Conservation (phyloP, 2,888 invertebrate genomes). For the Drosophila monieri region DNA sequence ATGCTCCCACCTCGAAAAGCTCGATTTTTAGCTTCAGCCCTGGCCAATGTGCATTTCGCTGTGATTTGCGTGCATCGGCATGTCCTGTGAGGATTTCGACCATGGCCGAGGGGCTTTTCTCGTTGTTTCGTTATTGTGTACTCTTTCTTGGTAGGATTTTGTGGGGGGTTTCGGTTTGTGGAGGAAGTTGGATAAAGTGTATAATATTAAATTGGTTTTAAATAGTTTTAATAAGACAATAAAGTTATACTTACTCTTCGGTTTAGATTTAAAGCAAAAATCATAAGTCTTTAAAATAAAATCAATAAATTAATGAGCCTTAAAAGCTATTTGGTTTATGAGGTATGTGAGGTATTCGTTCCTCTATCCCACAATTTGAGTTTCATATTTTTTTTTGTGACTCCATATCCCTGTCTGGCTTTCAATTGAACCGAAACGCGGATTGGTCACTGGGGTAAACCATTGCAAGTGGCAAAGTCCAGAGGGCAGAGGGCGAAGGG, state of each 20-base stretch:
- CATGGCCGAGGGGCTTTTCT: conserved; percentile 23
- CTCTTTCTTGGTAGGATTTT: background rate
- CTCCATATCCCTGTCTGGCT: conserved; percentile 35
- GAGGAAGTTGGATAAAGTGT: background rate
- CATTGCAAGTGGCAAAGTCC: conserved; percentile 8
- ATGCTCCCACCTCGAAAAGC: conserved; percentile 36
- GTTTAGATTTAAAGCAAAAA: no score
- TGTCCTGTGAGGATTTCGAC: conserved; percentile 55
- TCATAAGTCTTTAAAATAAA: no score
- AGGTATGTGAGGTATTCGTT: background rate
- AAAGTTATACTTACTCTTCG: no score
- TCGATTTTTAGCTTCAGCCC: conserved; percentile 17
- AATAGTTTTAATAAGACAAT: no score
- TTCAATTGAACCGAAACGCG: conserved; percentile 73
- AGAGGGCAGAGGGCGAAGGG: background rate
- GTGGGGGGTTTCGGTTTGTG: background rate
- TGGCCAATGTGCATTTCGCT: conserved; percentile 57
- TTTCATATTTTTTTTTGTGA: conserved; percentile 16
- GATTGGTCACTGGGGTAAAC: conserved; percentile 58
- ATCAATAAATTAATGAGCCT: no score
- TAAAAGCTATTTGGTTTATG: no score
- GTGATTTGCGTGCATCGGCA: conserved; percentile 72
- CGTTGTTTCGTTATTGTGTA: conserved; percentile 14
- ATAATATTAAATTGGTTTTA: background rate
- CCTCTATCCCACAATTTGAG: background rate